These are phyloP conservation scores for Amphilophus citrinellus DNA, from an alignment of 2,113 vertebrate species.

Conservation along the genomic window DNA sequence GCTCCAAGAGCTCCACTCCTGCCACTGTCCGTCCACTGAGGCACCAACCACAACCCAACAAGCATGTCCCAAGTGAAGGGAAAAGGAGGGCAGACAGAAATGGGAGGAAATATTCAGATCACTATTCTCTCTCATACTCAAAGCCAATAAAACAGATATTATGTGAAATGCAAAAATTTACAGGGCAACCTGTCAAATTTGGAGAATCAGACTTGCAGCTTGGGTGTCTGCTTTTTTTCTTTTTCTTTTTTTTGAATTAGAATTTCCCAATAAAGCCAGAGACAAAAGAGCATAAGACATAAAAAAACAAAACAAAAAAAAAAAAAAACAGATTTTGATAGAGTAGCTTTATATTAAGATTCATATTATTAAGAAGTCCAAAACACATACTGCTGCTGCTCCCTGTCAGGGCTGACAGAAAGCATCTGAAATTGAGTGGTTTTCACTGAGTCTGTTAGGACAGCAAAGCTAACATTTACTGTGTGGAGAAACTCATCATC, in stretches of 20 bases:
- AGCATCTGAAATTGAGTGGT: constrained; percentile 56
- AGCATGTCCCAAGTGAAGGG: constrained; percentile 64
- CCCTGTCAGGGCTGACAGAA: constrained; percentile 45
- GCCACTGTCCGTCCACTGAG: constrained; percentile 98
- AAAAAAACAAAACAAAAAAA: neutral
- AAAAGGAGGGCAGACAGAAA: constrained; percentile 67
- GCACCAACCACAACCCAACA: constrained; percentile 74
- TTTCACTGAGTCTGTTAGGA: constrained; percentile 58
- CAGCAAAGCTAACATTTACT: constrained; percentile 68
- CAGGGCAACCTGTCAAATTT: constrained; percentile 13
- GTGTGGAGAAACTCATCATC: constrained; percentile 73
- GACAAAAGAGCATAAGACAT: constrained; percentile 2
- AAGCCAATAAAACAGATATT: constrained; percentile 57
- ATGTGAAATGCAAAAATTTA: constrained; percentile 38
- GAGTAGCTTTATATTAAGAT: neutral
- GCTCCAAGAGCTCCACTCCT: constrained; percentile 98
- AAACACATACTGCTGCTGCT: constrained; percentile 36
- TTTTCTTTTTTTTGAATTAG: neutral
- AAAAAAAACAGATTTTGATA: neutral
- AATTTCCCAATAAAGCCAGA: constrained; percentile 3
- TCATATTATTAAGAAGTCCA: constrained; percentile 16
- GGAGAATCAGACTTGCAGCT: neutral
- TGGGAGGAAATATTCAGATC: constrained; percentile 73
- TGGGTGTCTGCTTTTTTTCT: neutral
- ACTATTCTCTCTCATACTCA: constrained; percentile 58